These are phyloP conservation scores for Poecilia latipinna DNA, from an alignment of 2,113 vertebrate genomes.

Conservation along the genomic window DNA sequence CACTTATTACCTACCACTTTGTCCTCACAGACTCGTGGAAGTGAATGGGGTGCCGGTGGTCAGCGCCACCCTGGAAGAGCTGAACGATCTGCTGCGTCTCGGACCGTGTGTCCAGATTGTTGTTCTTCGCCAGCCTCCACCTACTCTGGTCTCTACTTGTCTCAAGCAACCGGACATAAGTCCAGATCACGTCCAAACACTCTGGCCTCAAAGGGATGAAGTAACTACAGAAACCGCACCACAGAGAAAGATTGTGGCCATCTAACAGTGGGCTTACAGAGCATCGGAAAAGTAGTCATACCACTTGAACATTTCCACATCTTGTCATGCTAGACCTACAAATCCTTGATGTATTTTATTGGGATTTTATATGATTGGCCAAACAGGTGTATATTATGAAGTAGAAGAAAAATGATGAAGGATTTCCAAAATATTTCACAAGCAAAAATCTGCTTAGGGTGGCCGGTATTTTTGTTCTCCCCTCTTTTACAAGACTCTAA, in stretches of 20 bases:
- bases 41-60: conserved; percentile 72
- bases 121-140: conserved; percentile 65
- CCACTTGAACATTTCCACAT: not conserved
- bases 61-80: conserved; percentile 65
- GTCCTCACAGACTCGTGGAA: conserved; percentile 67
- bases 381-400: not conserved
- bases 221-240: conserved; percentile 49
- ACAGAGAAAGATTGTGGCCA: conserved; percentile 59
- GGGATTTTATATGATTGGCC: not conserved
- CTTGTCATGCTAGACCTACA: not conserved
- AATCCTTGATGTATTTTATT: not conserved
- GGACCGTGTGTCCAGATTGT: conserved; percentile 64
- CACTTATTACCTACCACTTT: not conserved
- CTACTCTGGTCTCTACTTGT: conserved; percentile 17
- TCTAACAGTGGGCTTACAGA: conserved; percentile 52
- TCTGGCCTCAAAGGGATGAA: conserved; percentile 15
- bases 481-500: not conserved
- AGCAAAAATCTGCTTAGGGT: not conserved
- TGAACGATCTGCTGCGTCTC: conserved; percentile 61
- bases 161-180: conserved; percentile 20
- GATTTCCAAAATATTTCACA: too few species aligned
- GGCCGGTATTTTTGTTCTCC: not conserved
- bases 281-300: not conserved
- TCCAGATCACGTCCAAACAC: conserved; percentile 22
- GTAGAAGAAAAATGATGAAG: not conserved